Evolutionary conservation across 2,113 vertebrate species (phyloP), one percentile per base, ranked within the genome.

Genomic region (Halichoeres trimaculatus): DNA sequence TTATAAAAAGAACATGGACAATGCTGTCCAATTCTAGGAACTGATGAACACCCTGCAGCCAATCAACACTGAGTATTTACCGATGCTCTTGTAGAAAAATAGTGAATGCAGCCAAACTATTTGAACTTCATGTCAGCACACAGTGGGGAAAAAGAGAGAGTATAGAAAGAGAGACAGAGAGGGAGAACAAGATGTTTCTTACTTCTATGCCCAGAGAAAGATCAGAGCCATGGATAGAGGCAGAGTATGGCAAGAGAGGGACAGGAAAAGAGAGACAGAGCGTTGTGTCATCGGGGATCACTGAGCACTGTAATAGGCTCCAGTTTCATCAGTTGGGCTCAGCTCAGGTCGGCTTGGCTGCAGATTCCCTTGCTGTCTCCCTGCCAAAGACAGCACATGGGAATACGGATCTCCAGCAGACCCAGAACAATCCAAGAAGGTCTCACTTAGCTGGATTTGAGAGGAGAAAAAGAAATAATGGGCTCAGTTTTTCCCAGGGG

Each of bases 301-400:
- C 76, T 90, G 85, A 91, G 66, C 90, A 83, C 80, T 88, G 80
- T 89, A 92, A 92, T 92, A 84, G 83, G 83, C 85, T 86, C 80
- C 74, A 84, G 85, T 88, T 75, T 89, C 64, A 72, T 84, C 83
- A 83, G 83, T 23, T 23, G 50, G 53, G 68, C 81, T 67, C 60
- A 60, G 74, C 80, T 71, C 68, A 64, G 86, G 85, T 86, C 23
- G 61, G 43, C 70, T 80, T 62, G 76, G 74, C 85, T 73, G 70
- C 22, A 63, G 73, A 89, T 75, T 76, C 59, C 71, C 70, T 80
- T 10, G 12, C 62, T 77, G 76, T 83, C 55, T 79, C 61, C 9
- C 64, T 86, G 87, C 86, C 82, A 90, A 83, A 43, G 82, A 74
- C 54, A 70, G 76, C 86, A 73, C 84, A 65, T 63, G 86, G 82